Evolutionary conservation across 1,140 invertebrate species (phyloP), one percentile per base, ranked within the genome.

Genomic region (Temnothorax nylanderi): DNA sequence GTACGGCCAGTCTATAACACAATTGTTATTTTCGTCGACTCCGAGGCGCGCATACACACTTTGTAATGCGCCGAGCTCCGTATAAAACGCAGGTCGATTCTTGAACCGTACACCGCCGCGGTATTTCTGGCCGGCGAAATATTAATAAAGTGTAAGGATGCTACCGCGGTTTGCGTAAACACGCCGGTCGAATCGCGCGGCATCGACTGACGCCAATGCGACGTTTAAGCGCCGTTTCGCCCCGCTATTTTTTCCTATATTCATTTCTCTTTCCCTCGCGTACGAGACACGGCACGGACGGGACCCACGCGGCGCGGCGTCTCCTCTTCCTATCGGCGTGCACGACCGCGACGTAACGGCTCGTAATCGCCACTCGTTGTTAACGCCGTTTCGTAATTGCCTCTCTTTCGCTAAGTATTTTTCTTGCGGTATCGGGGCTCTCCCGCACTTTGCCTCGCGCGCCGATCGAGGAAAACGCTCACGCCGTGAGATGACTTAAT

Each of bases 91-190:
- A 41, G 49, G 67, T 86, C 77, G 76, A 90, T 88, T 90, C 89
- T 90, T 91, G 82, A 88, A 90, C 87, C 71, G 32, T 84, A 44
- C 78, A 34, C 34, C 54, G 75, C 21, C 8, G 41, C 11, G 78
- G 82, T 91, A 91, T 91, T 91, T 88, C 82, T 88, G 87, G 74
- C 26, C 41, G 26, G 60, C 82, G 26, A 90, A 91, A 91, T 91
- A 91, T 91, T 91, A 91, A 91, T 91, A 91, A 90, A 78, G 87
- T 90, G 87, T 90, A 90, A 91, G 78, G 89, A 84, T 88, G 81
- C 44, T 32, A 47, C 13, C 26, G 37, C 26, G 37, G 37, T 90
- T 87, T 85, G 84, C 87, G 72, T 80, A 72, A 81, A 82, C 72
- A 86, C 47, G 58, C 47, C 62, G 64, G 11, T n/a, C 65, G 67